Evolutionary conservation across 2,888 invertebrate species (phyloP).

Genomic region (Amphipyra tragopoginis): DNA sequence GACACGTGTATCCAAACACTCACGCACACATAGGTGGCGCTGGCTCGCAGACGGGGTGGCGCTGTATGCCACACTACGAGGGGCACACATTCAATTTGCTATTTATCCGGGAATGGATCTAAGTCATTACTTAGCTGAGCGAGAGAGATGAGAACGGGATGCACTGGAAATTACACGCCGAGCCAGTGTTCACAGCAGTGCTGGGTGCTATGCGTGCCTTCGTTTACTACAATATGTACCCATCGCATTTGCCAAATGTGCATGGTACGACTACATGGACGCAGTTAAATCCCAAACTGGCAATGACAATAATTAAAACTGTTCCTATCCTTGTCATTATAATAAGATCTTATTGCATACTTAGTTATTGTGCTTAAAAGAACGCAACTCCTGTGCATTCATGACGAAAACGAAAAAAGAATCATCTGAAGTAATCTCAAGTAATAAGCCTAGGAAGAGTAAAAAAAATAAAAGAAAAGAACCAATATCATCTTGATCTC

Average conservation of each 20-base stretch:
- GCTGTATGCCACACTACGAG: conserved; percentile 64
- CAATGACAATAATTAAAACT: conserved; percentile 6
- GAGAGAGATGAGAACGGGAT: conserved; percentile 85
- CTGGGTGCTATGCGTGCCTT: conserved; percentile 52
- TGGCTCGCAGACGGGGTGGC: conserved; percentile 60
- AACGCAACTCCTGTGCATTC: background rate
- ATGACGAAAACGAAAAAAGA: background rate
- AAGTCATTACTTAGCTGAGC: conserved; percentile 90
- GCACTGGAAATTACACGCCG: conserved; percentile 85
- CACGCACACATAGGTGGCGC: conserved; percentile 54
- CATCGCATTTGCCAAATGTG: conserved; percentile 57
- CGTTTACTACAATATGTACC: conserved; percentile 58
- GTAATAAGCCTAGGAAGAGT: too few relatives aligned
- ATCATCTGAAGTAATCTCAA: too few relatives aligned
- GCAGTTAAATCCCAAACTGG: conserved; percentile 17
- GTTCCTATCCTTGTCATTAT: background rate
- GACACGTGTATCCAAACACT: conserved; percentile 22
- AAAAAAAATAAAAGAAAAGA: too few relatives aligned
- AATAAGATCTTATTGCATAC: background rate
- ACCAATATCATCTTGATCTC: too few relatives aligned
- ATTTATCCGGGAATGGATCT: conserved; percentile 90
- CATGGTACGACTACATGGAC: conserved; percentile 32
- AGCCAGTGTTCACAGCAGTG: conserved; percentile 73
- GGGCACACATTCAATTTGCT: conserved; percentile 89
- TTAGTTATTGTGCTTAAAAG: background rate